Conservation (phyloP, 2,888 invertebrate species). For the Acronicta leporina region DNA sequence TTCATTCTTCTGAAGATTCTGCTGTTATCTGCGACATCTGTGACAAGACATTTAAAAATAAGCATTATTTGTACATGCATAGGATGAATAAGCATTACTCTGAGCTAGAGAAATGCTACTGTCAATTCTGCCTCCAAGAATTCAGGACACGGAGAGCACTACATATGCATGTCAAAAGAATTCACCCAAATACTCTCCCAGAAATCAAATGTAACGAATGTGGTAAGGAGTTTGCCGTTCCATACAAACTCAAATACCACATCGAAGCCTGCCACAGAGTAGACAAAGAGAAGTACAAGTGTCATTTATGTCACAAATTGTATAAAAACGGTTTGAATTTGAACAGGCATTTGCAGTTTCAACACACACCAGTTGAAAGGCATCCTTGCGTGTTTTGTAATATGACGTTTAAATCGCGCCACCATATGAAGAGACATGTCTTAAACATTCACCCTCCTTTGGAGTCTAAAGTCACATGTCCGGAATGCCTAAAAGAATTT, state of each 20-base stretch:
- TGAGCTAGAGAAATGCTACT: conserved; percentile 80
- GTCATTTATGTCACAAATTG: conserved; percentile 78
- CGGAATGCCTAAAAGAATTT: conserved; percentile 83
- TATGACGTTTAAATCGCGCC: conserved; percentile 83
- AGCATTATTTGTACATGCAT: conserved; percentile 86
- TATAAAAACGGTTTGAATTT: conserved; percentile 80
- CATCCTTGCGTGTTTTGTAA: conserved; percentile 84
- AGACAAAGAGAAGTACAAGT: conserved; percentile 78
- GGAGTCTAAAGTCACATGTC: conserved; percentile 83
- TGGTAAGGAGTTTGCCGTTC: conserved; percentile 79
- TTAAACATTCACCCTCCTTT: conserved; percentile 83
- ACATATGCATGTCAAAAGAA: conserved; percentile 81
- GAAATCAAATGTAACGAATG: conserved; percentile 82
- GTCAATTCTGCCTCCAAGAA: conserved; percentile 83
- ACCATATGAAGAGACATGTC: conserved; percentile 84
- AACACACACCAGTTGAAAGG: conserved; percentile 77
- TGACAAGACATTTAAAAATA: conserved; percentile 84
- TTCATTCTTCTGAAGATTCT: conserved; percentile 81
- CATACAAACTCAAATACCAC: conserved; percentile 81
- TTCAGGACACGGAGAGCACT: conserved; percentile 79
- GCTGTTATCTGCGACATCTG: conserved; percentile 81
- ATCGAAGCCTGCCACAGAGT: conserved; percentile 74
- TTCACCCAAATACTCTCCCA: conserved; percentile 79
- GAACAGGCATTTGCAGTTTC: conserved; percentile 78
- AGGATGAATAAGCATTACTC: conserved; percentile 86